These are phyloP conservation scores for Deroplatys truncata DNA, from an alignment of 2,888 invertebrate species.

Conservation along the genomic window DNA sequence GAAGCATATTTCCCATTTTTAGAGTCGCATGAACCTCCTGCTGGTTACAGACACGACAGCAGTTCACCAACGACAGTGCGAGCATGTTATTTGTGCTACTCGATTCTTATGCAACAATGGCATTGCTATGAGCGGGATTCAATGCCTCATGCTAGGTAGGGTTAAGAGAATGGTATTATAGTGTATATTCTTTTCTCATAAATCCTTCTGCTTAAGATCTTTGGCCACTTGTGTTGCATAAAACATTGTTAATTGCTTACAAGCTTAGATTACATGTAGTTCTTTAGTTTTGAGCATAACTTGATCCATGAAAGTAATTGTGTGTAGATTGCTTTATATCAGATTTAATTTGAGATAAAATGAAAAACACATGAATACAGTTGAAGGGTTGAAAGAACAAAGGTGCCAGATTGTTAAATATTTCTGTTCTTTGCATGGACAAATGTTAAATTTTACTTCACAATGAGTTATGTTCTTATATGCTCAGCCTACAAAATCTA, in stretches of 20 bases:
- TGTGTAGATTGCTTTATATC: no score
- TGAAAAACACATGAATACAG: no score
- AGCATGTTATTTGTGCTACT: slow-evolving; percentile 82
- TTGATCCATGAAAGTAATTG: neutral
- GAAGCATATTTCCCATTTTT: slow-evolving; percentile 91
- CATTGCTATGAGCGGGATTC: slow-evolving; percentile 81
- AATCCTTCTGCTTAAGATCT: neutral
- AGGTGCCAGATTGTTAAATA: no score
- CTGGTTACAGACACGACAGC: slow-evolving; percentile 52
- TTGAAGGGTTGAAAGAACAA: no score
- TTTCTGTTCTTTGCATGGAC: no score
- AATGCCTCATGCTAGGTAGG: slow-evolving; percentile 67
- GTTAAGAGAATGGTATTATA: neutral
- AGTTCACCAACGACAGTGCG: slow-evolving; percentile 33
- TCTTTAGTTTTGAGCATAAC: neutral
- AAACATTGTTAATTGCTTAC: neutral
- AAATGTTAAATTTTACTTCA: no score
- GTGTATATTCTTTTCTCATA: neutral
- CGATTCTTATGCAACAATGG: slow-evolving; percentile 86
- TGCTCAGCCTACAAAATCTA: no score
- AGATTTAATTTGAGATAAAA: no score
- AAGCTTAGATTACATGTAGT: neutral
- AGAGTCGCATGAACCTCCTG: slow-evolving; percentile 82
- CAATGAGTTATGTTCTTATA: no score
- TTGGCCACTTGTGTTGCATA: neutral